Base-by-base conservation (phyloP, 2,113 vertebrate genomes). In the Tenebrosternarchus preto region DNA sequence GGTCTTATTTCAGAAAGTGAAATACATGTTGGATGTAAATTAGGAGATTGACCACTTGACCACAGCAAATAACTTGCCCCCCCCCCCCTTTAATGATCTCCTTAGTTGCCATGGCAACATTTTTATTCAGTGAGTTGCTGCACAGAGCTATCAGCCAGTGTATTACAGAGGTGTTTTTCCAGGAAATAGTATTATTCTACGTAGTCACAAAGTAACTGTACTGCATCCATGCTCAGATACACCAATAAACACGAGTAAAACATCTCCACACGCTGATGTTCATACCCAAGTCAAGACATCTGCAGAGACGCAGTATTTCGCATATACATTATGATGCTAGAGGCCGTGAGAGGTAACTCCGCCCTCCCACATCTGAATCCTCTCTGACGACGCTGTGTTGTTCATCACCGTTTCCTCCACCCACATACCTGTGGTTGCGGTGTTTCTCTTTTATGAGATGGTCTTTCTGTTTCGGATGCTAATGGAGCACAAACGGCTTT, bases 81-180 rank as follows among this genome's bases (percentile, higher is more conserved):
- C 1, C 11, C 11, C 6, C 3, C 3, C 12, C 43, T 50, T 25
- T 66, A 20, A 11, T 20, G 29, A 66, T 17, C 63, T 66, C 5
- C 63, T 66, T 66, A 33, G 61, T 64, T 64, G 61, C 25, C 60
- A 3, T 63, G 19, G 60, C 63, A 33, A 66, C 63, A 20, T 29
- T 33, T 5, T 31, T 27, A 17, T 3, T 66, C 9, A 8, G 27
- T 33, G 29, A 33, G 27, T 33, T 12, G 17, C 17, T 11, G 17
- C 29, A 33, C 20, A 66, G 29, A 33, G 33, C 16, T 20, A 20
- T 29, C 27, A 17, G 0, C 19, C 56, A 22, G 56, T 50, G 56
- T 5, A 59, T 59, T 59, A 5, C 8, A 20, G 56, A 59, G 56
- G 56, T 59, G n/a, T 59, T 59, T 59, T 36, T 6, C 33, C 56